Conservation (phyloP, 2,888 invertebrate species). For the Zonitis immaculata region DNA sequence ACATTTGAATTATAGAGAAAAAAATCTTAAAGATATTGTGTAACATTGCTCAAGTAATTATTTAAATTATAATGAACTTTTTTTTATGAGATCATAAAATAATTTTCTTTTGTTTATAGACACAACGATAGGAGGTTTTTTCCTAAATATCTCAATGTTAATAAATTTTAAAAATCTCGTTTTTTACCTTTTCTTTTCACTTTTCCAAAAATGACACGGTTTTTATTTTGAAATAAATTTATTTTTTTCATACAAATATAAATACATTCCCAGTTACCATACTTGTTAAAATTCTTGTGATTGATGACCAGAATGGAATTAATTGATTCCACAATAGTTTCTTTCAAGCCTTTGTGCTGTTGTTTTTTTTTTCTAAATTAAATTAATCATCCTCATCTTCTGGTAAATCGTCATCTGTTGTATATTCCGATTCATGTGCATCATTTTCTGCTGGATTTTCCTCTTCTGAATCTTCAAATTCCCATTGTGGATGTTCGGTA, state of each 20-base stretch:
- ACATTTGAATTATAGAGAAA: not conserved
- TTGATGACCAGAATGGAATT: slow-evolving; percentile 13
- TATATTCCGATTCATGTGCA: slow-evolving; percentile 63
- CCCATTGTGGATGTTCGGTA: slow-evolving; percentile 94
- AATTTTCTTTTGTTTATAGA: slow-evolving; percentile 4
- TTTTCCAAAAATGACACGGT: not conserved
- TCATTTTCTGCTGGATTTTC: slow-evolving; percentile 57
- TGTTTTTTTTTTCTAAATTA: slow-evolving; percentile 3
- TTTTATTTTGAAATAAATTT: not conserved
- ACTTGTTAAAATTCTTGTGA: slow-evolving; percentile 7
- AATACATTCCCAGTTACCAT: slow-evolving; percentile 19
- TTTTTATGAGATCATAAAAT: not conserved
- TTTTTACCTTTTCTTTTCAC: not conserved
- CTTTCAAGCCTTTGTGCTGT: not conserved
- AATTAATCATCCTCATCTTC: slow-evolving; percentile 37
- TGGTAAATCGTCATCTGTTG: slow-evolving; percentile 64
- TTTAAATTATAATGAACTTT: not conserved
- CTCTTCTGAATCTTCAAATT: slow-evolving; percentile 89
- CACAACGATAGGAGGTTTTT: slow-evolving; percentile 1
- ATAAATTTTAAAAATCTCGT: slow-evolving; percentile 7
- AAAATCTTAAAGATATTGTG: not conserved
- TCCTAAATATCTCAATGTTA: slow-evolving; percentile 14
- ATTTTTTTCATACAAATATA: slow-evolving; percentile 19
- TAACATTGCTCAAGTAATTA: not conserved
- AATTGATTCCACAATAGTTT: slow-evolving; percentile 11